A percentile compares a stretch with the other conserved stretches of the same genome.
Conservation (phyloP, 2,888 invertebrate species). For the Volucella inanis region DNA sequence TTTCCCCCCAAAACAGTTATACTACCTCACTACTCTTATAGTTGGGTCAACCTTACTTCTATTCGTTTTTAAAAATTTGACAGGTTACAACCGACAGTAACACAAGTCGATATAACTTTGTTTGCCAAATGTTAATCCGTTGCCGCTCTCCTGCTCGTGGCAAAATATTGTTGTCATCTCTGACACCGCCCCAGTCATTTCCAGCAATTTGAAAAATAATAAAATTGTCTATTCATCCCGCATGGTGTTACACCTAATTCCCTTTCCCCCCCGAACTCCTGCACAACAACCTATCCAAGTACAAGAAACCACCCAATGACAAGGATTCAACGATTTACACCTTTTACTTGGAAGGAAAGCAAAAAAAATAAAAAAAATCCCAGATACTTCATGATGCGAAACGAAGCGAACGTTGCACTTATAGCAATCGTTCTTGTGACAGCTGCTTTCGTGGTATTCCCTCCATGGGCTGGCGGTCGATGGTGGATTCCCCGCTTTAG, state of each 20-base stretch:
- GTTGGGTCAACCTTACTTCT: too few relatives aligned
- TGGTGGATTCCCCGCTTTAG: neutral
- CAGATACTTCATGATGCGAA: constrained; percentile 4
- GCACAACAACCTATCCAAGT: neutral
- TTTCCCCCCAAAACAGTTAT: too few relatives aligned
- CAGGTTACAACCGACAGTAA: constrained; percentile 26
- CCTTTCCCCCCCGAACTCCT: neutral
- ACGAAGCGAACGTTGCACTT: constrained; percentile 20
- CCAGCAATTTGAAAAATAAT: constrained; percentile 5
- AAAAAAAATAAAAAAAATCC: constrained; percentile 8
- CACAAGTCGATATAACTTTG: constrained; percentile 36
- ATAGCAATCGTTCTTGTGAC: constrained; percentile 57
- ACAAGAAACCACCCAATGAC: constrained; percentile 20
- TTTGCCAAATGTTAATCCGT: constrained; percentile 19
- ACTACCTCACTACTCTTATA: too few relatives aligned
- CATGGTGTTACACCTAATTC: neutral
- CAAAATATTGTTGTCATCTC: neutral
- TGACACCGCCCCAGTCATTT: constrained; percentile 2
- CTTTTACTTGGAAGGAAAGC: constrained; percentile 10
- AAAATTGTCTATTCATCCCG: constrained; percentile 15
- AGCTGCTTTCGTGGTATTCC: constrained; percentile 28
- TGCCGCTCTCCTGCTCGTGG: constrained; percentile 1
- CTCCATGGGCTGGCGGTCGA: neutral
- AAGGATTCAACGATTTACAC: constrained; percentile 16
- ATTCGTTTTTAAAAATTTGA: constrained; percentile 25